Conservation (phyloP, 2,888 invertebrate genomes). For the Campaea margaritaria region DNA sequence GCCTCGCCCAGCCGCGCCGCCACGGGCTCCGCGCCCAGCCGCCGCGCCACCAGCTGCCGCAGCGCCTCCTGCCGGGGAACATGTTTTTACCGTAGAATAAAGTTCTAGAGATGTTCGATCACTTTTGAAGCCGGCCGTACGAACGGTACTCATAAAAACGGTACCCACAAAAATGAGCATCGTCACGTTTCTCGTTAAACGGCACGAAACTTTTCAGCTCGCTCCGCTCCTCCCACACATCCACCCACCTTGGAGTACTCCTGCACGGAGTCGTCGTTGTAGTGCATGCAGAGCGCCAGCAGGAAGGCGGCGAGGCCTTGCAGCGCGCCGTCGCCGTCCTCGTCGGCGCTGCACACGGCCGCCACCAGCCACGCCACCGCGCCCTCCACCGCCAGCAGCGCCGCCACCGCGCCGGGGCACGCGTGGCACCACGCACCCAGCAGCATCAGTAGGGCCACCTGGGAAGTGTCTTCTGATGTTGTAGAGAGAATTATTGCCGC, state of each 20-base stretch:
- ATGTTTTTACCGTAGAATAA: too few species aligned
- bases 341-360: conserved; percentile 70
- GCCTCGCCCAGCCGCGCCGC: conserved; percentile 94
- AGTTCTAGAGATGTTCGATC: too few species aligned
- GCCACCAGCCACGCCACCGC: conserved; percentile 94
- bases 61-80: conserved; percentile 71
- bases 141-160: too few species aligned
- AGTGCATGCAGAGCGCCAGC: conserved; percentile 95
- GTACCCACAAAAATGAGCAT: too few species aligned
- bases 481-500: too few species aligned
- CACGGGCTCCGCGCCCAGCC: conserved; percentile 95
- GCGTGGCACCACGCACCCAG: conserved; percentile 92
- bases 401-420: conserved; percentile 93
- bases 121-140: too few species aligned
- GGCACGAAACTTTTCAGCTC: not conserved
- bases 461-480: conserved; percentile 3
- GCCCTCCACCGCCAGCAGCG: conserved; percentile 91
- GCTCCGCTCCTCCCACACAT: not conserved
- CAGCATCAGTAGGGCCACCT: conserved; percentile 95
- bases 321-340: conserved; percentile 77
- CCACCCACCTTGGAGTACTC: conserved; percentile 87
- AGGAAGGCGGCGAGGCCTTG: conserved; percentile 95
- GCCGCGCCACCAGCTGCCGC: conserved; percentile 90
- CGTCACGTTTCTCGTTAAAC: not conserved
- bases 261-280: conserved; percentile 92